A percentile compares a stretch with the other conserved stretches of the same genome.
phyloP scores from a whole-genome alignment of 2,888 invertebrate species.

The Macroteleia sp. region DNA sequence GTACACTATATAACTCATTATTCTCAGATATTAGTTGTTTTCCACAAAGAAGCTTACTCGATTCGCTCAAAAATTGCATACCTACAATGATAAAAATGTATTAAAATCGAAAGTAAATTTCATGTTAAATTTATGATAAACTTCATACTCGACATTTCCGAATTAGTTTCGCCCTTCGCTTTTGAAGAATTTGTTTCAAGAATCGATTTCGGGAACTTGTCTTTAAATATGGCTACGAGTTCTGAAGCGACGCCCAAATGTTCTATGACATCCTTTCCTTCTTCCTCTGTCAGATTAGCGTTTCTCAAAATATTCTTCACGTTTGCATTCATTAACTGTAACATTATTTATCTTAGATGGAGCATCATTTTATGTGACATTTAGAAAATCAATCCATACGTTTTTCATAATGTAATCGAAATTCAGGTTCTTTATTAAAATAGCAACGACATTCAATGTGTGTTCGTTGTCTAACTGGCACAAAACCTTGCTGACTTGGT shows the following conservation, averaged over 20 bases:
- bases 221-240: slow-evolving; percentile 84
- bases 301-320: slow-evolving; percentile 84
- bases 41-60: slow-evolving; percentile 87
- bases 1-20: slow-evolving; percentile 84
- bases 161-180: slow-evolving; percentile 11
- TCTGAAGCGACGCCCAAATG: slow-evolving; percentile 84
- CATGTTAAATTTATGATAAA: neutral
- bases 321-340: slow-evolving; percentile 84
- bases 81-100: too few relatives aligned
- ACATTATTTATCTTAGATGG: neutral
- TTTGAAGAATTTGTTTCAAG: neutral
- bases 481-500: slow-evolving; percentile 83
- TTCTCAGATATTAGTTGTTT: slow-evolving; percentile 84
- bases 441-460: slow-evolving; percentile 82
- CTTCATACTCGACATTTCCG: slow-evolving; percentile 68
- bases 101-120: neutral
- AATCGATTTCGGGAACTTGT: slow-evolving; percentile 67
- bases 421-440: slow-evolving; percentile 84
- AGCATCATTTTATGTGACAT: neutral
- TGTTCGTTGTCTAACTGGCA: slow-evolving; percentile 84
- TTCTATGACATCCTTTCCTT: slow-evolving; percentile 84
- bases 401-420: slow-evolving; percentile 79
- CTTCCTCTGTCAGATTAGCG: slow-evolving; percentile 84
- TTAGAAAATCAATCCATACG: slow-evolving; percentile 57
- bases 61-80: slow-evolving; percentile 85